Conservation (phyloP, 2,888 invertebrate species). For the Trypoxylon attenuatum region DNA sequence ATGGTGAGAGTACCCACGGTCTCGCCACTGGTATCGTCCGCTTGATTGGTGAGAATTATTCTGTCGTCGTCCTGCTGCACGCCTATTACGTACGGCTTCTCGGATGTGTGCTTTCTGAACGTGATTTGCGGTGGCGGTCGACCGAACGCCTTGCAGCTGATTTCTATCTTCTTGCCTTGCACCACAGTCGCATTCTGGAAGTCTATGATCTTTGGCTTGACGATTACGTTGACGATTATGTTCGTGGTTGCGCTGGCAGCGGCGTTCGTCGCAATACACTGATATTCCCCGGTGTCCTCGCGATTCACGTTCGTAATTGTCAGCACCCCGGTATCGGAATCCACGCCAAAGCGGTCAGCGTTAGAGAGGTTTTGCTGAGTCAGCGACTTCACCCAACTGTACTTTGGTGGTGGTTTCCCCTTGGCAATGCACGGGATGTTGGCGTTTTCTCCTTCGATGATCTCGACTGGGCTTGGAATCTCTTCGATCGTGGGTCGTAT, state of each 20-base stretch:
- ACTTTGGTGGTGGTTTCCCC: slow-evolving; percentile 90
- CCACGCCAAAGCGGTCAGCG: slow-evolving; percentile 82
- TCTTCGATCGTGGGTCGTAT: slow-evolving; percentile 84
- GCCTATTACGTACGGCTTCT: slow-evolving; percentile 81
- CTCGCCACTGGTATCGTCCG: slow-evolving; percentile 77
- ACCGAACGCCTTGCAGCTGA: slow-evolving; percentile 87
- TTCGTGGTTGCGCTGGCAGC: slow-evolving; percentile 84
- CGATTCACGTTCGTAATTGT: slow-evolving; percentile 85
- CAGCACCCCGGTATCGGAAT: slow-evolving; percentile 82
- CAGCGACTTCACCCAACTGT: slow-evolving; percentile 87
- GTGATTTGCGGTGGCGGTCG: slow-evolving; percentile 86
- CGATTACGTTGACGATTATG: slow-evolving; percentile 82
- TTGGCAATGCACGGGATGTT: slow-evolving; percentile 85
- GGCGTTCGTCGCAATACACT: slow-evolving; percentile 86
- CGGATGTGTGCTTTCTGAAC: slow-evolving; percentile 85
- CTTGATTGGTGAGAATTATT: slow-evolving; percentile 79
- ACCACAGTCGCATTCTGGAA: slow-evolving; percentile 83
- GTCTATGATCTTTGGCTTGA: slow-evolving; percentile 88
- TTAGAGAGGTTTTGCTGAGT: slow-evolving; percentile 83
- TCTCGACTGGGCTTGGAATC: slow-evolving; percentile 79
- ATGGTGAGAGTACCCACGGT: slow-evolving; percentile 83
- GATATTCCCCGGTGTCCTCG: slow-evolving; percentile 87
- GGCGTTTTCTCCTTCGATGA: slow-evolving; percentile 88
- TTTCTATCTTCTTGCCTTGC: slow-evolving; percentile 79
- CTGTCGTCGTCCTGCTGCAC: slow-evolving; percentile 81